Evolutionary conservation across 2,888 invertebrate genomes (phyloP).

Genomic region (Drosophila macrospina): DNA sequence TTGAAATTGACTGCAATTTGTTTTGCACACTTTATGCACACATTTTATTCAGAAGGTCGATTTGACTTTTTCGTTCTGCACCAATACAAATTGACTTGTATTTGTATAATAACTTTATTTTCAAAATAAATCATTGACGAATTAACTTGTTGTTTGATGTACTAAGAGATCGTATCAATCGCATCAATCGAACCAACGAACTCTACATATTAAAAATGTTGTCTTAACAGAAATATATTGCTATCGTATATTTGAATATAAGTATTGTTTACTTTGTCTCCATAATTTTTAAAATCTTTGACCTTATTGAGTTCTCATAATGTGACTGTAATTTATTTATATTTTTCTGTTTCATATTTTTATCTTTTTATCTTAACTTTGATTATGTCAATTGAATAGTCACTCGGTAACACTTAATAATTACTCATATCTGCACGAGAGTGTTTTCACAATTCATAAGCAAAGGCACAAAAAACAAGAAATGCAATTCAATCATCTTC

Average conservation of each 20-base stretch:
- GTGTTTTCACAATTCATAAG: conserved; percentile 51
- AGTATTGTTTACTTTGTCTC: too few relatives aligned
- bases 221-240: too few relatives aligned
- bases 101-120: neutral
- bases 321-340: neutral
- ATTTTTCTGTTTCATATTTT: neutral
- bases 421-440: conserved; percentile 51
- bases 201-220: too few relatives aligned
- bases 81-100: conserved; percentile 4
- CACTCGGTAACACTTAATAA: conserved; percentile 45
- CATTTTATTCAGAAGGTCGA: conserved; percentile 23
- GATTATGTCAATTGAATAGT: conserved; percentile 29
- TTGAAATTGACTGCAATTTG: conserved; percentile 41
- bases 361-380: conserved; percentile 10
- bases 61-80: neutral
- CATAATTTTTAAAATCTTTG: too few relatives aligned
- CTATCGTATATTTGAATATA: too few relatives aligned
- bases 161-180: neutral
- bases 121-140: neutral
- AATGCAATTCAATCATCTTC: conserved; percentile 55
- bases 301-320: too few relatives aligned
- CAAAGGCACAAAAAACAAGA: conserved; percentile 40
- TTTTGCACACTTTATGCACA: conserved; percentile 5
- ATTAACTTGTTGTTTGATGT: neutral
- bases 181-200: too few relatives aligned